Evolutionary conservation across 2,888 invertebrate species (phyloP).

Genomic region (Linnaemya tessellans): DNA sequence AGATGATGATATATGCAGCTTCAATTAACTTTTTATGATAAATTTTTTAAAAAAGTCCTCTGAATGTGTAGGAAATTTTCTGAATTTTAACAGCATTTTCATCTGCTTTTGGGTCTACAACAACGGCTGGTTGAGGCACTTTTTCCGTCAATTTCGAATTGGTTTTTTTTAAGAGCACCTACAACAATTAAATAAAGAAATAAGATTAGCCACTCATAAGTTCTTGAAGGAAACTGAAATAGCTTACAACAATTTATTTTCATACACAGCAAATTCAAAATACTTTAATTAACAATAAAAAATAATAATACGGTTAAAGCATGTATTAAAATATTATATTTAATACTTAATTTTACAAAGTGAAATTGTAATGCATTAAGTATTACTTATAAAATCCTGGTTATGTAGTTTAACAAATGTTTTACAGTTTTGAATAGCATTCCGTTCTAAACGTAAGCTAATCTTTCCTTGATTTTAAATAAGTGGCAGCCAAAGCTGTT

Average conservation of each 20-base stretch:
- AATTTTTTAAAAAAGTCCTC: slow-evolving; percentile 30
- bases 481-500: slow-evolving; percentile 65
- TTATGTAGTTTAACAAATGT: slow-evolving; percentile 8
- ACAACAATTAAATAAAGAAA: slow-evolving; percentile 51
- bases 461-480: slow-evolving; percentile 21
- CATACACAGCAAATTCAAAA: slow-evolving; percentile 25
- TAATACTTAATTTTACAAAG: slow-evolving; percentile 29
- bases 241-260: slow-evolving; percentile 15
- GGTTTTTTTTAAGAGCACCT: slow-evolving; percentile 57
- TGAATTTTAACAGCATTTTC: slow-evolving; percentile 37
- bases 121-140: background rate
- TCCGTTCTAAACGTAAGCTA: slow-evolving; percentile 2
- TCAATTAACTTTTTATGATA: background rate
- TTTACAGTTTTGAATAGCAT: slow-evolving; percentile 14
- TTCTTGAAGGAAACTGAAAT: background rate
- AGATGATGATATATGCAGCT: background rate
- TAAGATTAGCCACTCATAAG: background rate
- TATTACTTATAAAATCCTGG: background rate
- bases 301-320: background rate
- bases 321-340: background rate
- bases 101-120: slow-evolving; percentile 4
- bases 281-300: slow-evolving; percentile 33
- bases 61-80: slow-evolving; percentile 52
- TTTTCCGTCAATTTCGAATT: slow-evolving; percentile 4
- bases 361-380: background rate